These are phyloP conservation scores for Heliothis subflexa DNA, from an alignment of 1,140 invertebrate genomes.

Conservation along the genomic window DNA sequence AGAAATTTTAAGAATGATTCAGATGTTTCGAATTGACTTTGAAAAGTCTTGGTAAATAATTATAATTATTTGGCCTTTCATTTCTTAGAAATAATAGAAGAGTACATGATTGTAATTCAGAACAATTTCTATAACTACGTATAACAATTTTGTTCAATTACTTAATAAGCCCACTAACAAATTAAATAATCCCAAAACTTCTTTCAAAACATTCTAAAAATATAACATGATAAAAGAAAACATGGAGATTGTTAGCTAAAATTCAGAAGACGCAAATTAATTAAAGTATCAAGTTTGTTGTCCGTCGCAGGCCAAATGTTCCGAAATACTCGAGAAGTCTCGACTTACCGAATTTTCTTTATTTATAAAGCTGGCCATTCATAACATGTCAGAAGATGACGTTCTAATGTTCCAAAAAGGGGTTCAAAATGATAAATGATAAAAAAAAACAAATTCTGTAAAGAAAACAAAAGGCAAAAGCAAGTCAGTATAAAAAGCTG, in stretches of 20 bases:
- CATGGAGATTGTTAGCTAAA: neutral
- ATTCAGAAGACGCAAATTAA: constrained; percentile 11
- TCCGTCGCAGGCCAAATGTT: neutral
- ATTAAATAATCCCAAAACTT: no score
- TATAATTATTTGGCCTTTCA: no score
- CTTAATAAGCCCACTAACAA: no score
- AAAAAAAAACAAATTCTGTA: constrained; percentile 24
- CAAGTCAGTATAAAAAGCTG: neutral
- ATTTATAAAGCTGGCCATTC: constrained; percentile 29
- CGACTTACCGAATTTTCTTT: constrained; percentile 1
- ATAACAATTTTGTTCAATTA: no score
- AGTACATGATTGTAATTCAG: no score
- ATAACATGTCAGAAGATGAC: constrained; percentile 25
- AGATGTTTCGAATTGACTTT: no score
- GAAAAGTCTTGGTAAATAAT: no score
- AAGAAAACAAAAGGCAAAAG: constrained; percentile 28
- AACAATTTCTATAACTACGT: no score
- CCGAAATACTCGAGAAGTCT: neutral
- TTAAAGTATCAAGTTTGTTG: constrained; percentile 23
- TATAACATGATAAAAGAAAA: neutral
- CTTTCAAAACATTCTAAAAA: constrained; percentile 1
- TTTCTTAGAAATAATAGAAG: no score
- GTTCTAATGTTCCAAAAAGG: constrained; percentile 33
- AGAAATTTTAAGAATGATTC: neutral
- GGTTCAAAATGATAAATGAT: constrained; percentile 37